These are phyloP conservation scores for Syngnathus rostellatus DNA, from an alignment of 2,797 vertebrate genomes.

Conservation along the genomic window DNA sequence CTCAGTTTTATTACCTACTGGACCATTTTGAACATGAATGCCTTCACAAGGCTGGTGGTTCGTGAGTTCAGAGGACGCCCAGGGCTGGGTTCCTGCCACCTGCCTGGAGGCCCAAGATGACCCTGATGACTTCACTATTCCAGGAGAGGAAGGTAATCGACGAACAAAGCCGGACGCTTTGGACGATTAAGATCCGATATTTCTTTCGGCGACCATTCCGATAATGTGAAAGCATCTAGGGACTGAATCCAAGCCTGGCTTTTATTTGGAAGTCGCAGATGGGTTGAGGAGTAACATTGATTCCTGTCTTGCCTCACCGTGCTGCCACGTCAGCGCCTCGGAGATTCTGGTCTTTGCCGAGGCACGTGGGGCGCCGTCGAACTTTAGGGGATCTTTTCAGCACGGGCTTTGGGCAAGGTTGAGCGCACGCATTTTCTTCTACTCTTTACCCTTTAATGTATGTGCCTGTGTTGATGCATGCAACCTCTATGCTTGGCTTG, in stretches of 20 bases:
- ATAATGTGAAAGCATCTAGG: not conserved
- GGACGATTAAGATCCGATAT: not conserved
- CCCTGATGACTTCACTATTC: constrained; percentile 85
- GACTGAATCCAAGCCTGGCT: not conserved
- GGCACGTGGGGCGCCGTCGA: constrained; percentile 85
- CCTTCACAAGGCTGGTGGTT: constrained; percentile 92
- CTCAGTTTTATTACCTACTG: too few species aligned
- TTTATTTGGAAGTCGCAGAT: constrained; percentile 27
- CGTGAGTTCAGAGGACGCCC: constrained; percentile 88
- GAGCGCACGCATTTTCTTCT: constrained; percentile 67
- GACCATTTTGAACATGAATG: not conserved
- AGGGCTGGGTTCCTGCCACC: constrained; percentile 97
- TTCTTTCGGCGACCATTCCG: not conserved
- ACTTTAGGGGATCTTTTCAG: constrained; percentile 96
- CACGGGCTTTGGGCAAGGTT: constrained; percentile 95
- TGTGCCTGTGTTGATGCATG: constrained; percentile 26
- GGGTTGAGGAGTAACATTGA: constrained; percentile 53
- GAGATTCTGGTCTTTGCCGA: constrained; percentile 96
- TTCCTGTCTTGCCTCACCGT: constrained; percentile 75
- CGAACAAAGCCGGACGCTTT: not conserved
- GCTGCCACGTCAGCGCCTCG: constrained; percentile 81
- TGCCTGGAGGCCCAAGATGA: constrained; percentile 95
- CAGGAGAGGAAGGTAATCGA: constrained; percentile 85
- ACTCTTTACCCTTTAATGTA: constrained; percentile 32
- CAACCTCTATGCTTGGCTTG: constrained; percentile 24